These are phyloP conservation scores for Paramisgurnus dabryanus DNA, from an alignment of 2,113 vertebrate species.

Conservation along the genomic window DNA sequence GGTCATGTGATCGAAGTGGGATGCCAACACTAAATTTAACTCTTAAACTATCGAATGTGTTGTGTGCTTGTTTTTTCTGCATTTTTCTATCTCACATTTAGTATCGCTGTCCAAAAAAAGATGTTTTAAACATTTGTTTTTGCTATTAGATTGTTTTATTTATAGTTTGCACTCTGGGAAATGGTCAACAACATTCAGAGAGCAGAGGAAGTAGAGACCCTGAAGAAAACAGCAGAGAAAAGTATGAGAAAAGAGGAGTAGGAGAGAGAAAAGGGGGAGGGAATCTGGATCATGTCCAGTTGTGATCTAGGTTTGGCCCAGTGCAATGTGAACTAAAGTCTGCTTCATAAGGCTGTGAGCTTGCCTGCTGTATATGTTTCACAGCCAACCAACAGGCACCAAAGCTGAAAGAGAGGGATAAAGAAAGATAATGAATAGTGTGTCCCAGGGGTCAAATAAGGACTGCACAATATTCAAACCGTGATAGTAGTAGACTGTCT, in stretches of 20 bases:
- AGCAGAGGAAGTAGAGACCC: neutral
- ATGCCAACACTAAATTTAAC: neutral
- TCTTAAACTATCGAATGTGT: neutral
- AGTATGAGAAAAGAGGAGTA: neutral
- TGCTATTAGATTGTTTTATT: neutral
- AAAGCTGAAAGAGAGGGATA: neutral
- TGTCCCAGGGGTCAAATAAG: conserved; percentile 47
- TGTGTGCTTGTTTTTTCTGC: neutral
- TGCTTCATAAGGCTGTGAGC: conserved; percentile 14
- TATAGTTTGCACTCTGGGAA: neutral
- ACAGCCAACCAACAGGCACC: conserved; percentile 7
- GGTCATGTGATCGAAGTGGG: conserved; percentile 54
- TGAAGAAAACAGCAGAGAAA: neutral
- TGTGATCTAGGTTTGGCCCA: conserved; percentile 26
- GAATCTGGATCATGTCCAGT: conserved; percentile 13
- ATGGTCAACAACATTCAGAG: neutral
- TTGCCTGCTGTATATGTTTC: conserved; percentile 17
- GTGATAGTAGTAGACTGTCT: no score
- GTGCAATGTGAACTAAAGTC: neutral
- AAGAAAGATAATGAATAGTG: conserved; percentile 1
- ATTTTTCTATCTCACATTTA: neutral
- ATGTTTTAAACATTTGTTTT: neutral
- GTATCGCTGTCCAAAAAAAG: neutral
- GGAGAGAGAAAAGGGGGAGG: neutral
- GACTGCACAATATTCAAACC: conserved; percentile 37